Evolutionary conservation across 2,888 invertebrate species (phyloP).

Genomic region (Zaprionus obscuricornis): DNA sequence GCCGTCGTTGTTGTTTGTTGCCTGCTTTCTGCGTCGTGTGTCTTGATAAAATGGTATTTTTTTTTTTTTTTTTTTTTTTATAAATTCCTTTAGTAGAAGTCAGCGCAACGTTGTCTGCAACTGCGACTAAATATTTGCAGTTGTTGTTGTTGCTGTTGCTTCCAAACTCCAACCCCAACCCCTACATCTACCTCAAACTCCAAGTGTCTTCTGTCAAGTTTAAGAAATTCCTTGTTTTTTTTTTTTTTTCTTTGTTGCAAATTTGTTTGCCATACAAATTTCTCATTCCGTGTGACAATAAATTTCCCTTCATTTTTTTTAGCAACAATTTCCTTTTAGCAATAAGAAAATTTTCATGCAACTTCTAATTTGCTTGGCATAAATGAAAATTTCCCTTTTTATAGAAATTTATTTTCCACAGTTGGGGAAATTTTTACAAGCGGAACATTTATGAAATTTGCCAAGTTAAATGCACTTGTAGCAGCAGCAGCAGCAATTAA

Average conservation of each 20-base stretch:
- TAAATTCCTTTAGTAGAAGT: slow-evolving; percentile 77
- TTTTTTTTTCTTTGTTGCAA: slow-evolving; percentile 53
- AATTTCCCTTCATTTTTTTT: slow-evolving; percentile 5
- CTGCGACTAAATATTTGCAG: slow-evolving; percentile 51
- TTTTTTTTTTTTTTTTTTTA: too few relatives aligned
- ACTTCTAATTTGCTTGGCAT: background rate
- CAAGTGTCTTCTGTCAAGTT: slow-evolving; percentile 43
- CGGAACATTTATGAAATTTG: too few relatives aligned
- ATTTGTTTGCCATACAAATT: slow-evolving; percentile 73
- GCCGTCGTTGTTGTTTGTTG: slow-evolving; percentile 23
- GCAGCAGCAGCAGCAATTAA: too few relatives aligned
- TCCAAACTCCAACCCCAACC: background rate
- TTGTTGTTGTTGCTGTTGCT: slow-evolving; percentile 16
- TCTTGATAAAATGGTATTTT: slow-evolving; percentile 81
- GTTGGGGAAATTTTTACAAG: background rate
- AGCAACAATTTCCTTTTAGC: background rate
- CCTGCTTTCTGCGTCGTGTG: slow-evolving; percentile 65
- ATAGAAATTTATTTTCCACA: background rate
- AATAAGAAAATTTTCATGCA: slow-evolving; percentile 5
- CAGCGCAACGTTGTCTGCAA: slow-evolving; percentile 43
- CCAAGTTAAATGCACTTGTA: too few relatives aligned
- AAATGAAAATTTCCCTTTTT: too few relatives aligned
- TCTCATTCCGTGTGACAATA: too few relatives aligned
- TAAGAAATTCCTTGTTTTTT: slow-evolving; percentile 58
- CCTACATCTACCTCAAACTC: slow-evolving; percentile 26